Evolutionary conservation across 2,888 invertebrate genomes (phyloP).

Genomic region (Liposcelis brunnea): DNA sequence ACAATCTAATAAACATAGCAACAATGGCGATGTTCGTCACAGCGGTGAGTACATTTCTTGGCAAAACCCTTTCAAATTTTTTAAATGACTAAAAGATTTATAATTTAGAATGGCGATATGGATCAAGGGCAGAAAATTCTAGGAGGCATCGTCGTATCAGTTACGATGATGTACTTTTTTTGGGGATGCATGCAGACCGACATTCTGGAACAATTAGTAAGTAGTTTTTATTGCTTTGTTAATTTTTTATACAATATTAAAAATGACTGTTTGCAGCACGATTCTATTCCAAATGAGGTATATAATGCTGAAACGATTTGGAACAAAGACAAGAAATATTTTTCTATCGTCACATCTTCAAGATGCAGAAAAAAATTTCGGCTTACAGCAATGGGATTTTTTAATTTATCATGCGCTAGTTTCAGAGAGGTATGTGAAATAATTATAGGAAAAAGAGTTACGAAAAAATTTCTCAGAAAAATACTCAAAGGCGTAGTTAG

Average conservation of each 20-base stretch:
- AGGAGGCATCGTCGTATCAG: not conserved
- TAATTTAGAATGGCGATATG: conserved; percentile 6
- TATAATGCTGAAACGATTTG: not conserved
- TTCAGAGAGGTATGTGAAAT: not conserved
- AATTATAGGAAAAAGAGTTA: too few species aligned
- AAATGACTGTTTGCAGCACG: not conserved
- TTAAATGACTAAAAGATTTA: too few species aligned
- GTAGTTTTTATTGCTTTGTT: not conserved
- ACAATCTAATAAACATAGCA: conserved; percentile 3
- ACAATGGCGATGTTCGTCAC: conserved; percentile 1
- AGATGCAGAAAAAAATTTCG: not conserved
- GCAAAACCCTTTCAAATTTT: too few species aligned
- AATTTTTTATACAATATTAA: not conserved
- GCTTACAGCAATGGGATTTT: not conserved
- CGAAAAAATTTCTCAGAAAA: too few species aligned
- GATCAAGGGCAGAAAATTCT: not conserved
- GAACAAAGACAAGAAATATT: not conserved
- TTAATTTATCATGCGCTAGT: not conserved
- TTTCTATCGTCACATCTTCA: not conserved
- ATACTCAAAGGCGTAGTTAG: too few species aligned
- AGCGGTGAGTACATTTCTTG: not conserved
- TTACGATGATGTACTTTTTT: not conserved
- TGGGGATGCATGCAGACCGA: not conserved
- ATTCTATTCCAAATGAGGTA: not conserved
- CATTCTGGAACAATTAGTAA: not conserved